A percentile compares a stretch with the other conserved stretches of the same genome.
phyloP scores from a whole-genome alignment of 2,888 invertebrate species.

The Drosophila suboccidentalis region DNA sequence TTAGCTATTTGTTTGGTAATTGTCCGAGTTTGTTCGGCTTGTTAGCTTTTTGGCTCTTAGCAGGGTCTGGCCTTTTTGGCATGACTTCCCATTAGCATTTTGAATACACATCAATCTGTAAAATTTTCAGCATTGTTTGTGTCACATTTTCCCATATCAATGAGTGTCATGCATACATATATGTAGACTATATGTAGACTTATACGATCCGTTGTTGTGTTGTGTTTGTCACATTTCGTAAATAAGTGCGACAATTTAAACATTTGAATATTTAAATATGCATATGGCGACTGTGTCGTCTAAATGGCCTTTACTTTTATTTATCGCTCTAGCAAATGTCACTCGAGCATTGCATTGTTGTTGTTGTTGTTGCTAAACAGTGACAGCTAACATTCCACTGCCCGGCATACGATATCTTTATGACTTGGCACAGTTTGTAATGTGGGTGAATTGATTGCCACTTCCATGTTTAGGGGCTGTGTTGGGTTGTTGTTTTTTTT shows the following conservation, averaged over 20 bases:
- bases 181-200: background rate
- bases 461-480: slow-evolving; percentile 11
- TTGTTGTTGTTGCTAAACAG: slow-evolving; percentile 34
- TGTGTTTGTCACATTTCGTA: slow-evolving; percentile 30
- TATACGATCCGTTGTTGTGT: background rate
- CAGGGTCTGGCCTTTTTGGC: slow-evolving; percentile 8
- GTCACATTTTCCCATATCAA: slow-evolving; percentile 30
- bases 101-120: background rate
- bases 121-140: slow-evolving; percentile 21
- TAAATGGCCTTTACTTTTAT: slow-evolving; percentile 72
- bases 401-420: slow-evolving; percentile 47
- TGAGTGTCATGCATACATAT: slow-evolving; percentile 9
- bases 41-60: slow-evolving; percentile 2
- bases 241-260: slow-evolving; percentile 57
- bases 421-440: slow-evolving; percentile 58
- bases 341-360: slow-evolving; percentile 55
- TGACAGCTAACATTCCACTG: slow-evolving; percentile 45
- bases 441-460: slow-evolving; percentile 49
- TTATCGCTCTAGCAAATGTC: slow-evolving; percentile 74
- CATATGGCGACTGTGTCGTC: slow-evolving; percentile 50
- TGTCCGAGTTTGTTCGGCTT: slow-evolving; percentile 19
- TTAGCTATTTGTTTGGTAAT: slow-evolving; percentile 54
- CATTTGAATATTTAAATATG: slow-evolving; percentile 73
- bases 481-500: background rate
- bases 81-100: background rate